Percentiles rank a stretch among this genome's conserved stretches.
These are phyloP conservation scores for Nymphalis io DNA, from an alignment of 1,140 invertebrate species.

Conservation along the genomic window DNA sequence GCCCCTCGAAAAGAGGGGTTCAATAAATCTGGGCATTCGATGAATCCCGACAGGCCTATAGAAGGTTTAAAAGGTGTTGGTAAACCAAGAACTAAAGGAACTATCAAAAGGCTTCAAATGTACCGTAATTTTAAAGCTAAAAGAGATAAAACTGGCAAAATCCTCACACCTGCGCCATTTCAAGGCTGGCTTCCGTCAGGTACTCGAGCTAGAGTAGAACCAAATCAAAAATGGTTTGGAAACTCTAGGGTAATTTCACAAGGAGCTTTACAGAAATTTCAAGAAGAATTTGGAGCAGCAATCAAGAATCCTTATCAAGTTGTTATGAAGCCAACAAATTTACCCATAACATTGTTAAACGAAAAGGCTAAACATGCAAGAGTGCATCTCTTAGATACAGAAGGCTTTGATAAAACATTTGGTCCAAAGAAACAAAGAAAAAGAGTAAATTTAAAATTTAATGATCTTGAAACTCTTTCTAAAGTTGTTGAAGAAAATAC, in stretches of 20 bases:
- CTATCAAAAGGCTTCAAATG: slow-evolving; percentile 98
- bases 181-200: slow-evolving; percentile 95
- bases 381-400: slow-evolving; percentile 97
- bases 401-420: slow-evolving; percentile 96
- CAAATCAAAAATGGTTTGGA: slow-evolving; percentile 99
- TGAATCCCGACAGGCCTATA: slow-evolving; percentile 91
- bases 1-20: slow-evolving; percentile 88
- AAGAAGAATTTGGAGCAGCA: slow-evolving; percentile 96
- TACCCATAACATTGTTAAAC: slow-evolving; percentile 97
- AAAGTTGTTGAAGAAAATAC: slow-evolving; percentile 85
- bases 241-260: slow-evolving; percentile 96
- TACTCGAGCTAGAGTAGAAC: slow-evolving; percentile 95
- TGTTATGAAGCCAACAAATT: slow-evolving; percentile 96
- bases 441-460: slow-evolving; percentile 90
- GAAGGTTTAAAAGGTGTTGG: slow-evolving; percentile 91
- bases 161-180: slow-evolving; percentile 96
- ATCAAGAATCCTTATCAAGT: slow-evolving; percentile 98
- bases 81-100: slow-evolving; percentile 92
- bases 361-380: slow-evolving; percentile 94
- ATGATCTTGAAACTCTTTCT: slow-evolving; percentile 86
- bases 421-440: slow-evolving; percentile 97
- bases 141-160: slow-evolving; percentile 94
- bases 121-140: slow-evolving; percentile 98
- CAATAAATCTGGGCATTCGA: slow-evolving; percentile 90
- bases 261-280: slow-evolving; percentile 97